Percentiles rank a stretch among this genome's conserved stretches.
Conservation (phyloP, 2,888 invertebrate species). For the Crepidodera aurea region DNA sequence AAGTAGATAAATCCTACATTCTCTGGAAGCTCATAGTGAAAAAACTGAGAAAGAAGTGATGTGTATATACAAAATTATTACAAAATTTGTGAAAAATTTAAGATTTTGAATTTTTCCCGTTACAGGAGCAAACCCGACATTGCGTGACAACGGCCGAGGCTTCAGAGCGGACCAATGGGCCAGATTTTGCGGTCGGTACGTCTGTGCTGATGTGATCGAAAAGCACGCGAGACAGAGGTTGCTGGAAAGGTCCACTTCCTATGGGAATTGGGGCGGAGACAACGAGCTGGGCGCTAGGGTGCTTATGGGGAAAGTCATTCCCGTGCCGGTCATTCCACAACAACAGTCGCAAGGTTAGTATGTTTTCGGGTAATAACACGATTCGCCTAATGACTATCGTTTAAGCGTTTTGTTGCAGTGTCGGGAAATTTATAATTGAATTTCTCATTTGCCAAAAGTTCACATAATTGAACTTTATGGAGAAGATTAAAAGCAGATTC, state of each 20-base stretch:
- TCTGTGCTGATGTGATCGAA: constrained; percentile 76
- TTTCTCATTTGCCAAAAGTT: too few species aligned
- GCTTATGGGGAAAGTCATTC: constrained; percentile 63
- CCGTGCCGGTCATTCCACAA: constrained; percentile 51
- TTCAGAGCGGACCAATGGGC: constrained; percentile 80
- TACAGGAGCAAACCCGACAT: constrained; percentile 74
- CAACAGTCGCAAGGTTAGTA: constrained; percentile 53
- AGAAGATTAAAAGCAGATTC: too few species aligned
- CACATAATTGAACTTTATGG: too few species aligned
- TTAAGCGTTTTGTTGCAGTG: not conserved
- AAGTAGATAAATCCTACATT: too few species aligned
- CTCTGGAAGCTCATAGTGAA: too few species aligned
- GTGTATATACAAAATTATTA: too few species aligned
- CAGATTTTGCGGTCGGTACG: constrained; percentile 73
- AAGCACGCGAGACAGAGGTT: constrained; percentile 69
- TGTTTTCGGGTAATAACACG: not conserved
- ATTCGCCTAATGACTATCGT: too few species aligned
- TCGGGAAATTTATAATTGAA: too few species aligned
- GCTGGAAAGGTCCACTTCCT: constrained; percentile 66
- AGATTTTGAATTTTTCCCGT: too few species aligned
- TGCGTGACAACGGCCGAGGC: constrained; percentile 73
- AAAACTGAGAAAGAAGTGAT: too few species aligned
- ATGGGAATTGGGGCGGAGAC: constrained; percentile 68
- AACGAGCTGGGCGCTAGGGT: constrained; percentile 66
- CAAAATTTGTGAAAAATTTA: too few species aligned